Conservation (phyloP, 2,888 invertebrate species). For the Habrosyne pyritoides region DNA sequence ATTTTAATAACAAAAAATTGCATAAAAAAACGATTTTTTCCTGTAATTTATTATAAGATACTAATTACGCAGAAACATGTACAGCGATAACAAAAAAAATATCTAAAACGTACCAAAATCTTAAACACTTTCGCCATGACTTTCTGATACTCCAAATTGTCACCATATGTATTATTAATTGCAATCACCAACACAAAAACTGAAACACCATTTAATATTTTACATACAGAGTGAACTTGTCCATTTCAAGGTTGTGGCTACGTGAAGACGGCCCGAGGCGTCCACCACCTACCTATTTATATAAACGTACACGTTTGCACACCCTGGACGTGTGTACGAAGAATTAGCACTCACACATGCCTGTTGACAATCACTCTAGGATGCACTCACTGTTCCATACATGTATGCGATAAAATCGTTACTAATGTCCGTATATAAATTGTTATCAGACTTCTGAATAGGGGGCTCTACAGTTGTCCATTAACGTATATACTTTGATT, state of each 20-base stretch:
- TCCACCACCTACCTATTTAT: slow-evolving; percentile 71
- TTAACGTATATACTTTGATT: no score
- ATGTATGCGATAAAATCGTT: slow-evolving; percentile 33
- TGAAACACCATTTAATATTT: slow-evolving; percentile 27
- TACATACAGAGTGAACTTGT: slow-evolving; percentile 44
- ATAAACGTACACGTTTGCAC: slow-evolving; percentile 68
- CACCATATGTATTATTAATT: slow-evolving; percentile 33
- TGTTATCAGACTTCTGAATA: slow-evolving; percentile 11
- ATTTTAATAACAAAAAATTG: no score
- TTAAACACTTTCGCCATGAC: slow-evolving; percentile 63
- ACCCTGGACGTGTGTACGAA: slow-evolving; percentile 34
- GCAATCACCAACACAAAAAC: slow-evolving; percentile 40
- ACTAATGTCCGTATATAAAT: slow-evolving; percentile 11
- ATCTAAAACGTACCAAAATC: slow-evolving; percentile 54
- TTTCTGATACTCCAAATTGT: slow-evolving; percentile 21
- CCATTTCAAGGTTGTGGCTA: slow-evolving; percentile 76
- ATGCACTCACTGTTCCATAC: slow-evolving; percentile 30
- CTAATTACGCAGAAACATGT: no score
- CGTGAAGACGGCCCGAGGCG: slow-evolving; percentile 60
- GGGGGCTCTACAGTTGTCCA: slow-evolving; percentile 16
- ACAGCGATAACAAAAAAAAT: no score
- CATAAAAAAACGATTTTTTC: no score
- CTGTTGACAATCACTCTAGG: slow-evolving; percentile 34
- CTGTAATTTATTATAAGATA: background rate
- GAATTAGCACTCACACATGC: slow-evolving; percentile 34